phyloP scores from a whole-genome alignment of 2,888 invertebrate species.

The Zaprionus lineosus region DNA sequence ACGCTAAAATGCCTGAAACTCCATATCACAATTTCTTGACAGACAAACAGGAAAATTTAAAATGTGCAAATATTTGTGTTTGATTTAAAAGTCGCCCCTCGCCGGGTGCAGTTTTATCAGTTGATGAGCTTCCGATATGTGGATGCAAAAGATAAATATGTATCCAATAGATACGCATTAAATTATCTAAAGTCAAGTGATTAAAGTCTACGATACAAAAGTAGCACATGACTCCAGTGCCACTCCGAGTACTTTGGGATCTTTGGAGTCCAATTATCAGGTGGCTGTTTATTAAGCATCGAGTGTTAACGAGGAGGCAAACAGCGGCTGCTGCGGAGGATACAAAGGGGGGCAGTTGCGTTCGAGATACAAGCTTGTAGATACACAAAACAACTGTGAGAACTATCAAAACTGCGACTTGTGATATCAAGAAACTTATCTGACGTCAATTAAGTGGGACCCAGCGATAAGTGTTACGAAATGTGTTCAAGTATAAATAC shows the following conservation, averaged over 20 bases:
- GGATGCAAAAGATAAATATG: too few relatives aligned
- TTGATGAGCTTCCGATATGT: too few relatives aligned
- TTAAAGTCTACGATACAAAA: too few relatives aligned
- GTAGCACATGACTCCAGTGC: conserved; percentile 51
- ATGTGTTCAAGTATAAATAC: conserved; percentile 13
- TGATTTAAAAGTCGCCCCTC: too few relatives aligned
- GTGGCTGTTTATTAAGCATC: conserved; percentile 47
- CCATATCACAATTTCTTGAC: too few relatives aligned
- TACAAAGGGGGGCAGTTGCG: conserved; percentile 26
- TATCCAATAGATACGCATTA: too few relatives aligned
- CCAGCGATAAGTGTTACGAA: conserved; percentile 41
- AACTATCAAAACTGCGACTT: conserved; percentile 31
- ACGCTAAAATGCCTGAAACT: too few relatives aligned
- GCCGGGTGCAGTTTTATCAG: too few relatives aligned
- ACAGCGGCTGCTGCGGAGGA: conserved; percentile 33
- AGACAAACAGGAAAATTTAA: too few relatives aligned
- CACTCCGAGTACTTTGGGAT: too few relatives aligned
- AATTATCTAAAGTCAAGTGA: too few relatives aligned
- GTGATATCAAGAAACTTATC: conserved; percentile 19
- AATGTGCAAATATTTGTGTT: too few relatives aligned
- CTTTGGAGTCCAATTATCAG: conserved; percentile 46
- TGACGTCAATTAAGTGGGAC: conserved; percentile 41
- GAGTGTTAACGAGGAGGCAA: conserved; percentile 53
- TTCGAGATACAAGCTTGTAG: conserved; percentile 4
- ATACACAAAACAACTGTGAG: conserved; percentile 25